Percentiles rank a stretch among this genome's conserved stretches.
phyloP scores from a whole-genome alignment of 2,113 vertebrate species.

The Mugil cephalus region DNA sequence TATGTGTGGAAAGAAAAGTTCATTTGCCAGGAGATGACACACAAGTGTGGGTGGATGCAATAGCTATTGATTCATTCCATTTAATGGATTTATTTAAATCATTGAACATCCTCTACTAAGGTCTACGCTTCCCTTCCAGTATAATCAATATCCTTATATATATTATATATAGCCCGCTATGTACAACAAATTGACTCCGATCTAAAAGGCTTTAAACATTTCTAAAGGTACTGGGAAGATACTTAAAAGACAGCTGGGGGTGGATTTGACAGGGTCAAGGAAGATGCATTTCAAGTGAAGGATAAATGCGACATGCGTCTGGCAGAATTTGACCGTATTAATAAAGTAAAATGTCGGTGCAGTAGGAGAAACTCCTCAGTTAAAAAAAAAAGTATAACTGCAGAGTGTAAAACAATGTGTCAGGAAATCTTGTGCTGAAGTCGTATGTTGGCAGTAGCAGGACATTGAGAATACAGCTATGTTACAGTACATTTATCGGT shows the following conservation, averaged over 20 bases:
- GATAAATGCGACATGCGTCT: too few relatives aligned
- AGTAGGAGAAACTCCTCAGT: too few relatives aligned
- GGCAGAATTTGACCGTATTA: too few relatives aligned
- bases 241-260: not conserved
- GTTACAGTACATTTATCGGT: not conserved
- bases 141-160: too few relatives aligned
- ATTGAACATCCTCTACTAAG: not conserved
- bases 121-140: not conserved
- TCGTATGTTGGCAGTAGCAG: too few relatives aligned
- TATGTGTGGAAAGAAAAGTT: constrained; percentile 19
- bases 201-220: not conserved
- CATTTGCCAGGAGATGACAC: constrained; percentile 14
- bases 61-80: constrained; percentile 5
- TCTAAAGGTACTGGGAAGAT: not conserved
- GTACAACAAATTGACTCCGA: not conserved
- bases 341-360: too few relatives aligned
- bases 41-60: not conserved
- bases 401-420: too few relatives aligned
- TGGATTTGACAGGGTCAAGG: too few relatives aligned
- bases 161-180: too few relatives aligned
- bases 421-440: not conserved
- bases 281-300: too few relatives aligned
- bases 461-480: not conserved
- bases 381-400: too few relatives aligned
- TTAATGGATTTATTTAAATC: not conserved